Evolutionary conservation across 1,140 invertebrate genomes (phyloP), one percentile per base, ranked within the genome.

Genomic region (Heliconius himera): DNA sequence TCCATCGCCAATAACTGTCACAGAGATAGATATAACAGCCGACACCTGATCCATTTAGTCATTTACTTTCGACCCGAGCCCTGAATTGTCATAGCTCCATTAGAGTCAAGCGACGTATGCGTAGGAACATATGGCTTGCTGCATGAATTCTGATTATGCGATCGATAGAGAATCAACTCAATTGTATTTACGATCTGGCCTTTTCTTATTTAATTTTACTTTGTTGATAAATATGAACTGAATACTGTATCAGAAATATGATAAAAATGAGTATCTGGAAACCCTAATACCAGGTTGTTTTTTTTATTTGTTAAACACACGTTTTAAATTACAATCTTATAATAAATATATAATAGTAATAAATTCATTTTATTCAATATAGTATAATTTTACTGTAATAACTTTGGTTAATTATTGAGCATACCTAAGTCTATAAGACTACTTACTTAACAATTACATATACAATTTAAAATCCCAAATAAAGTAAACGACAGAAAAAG

Each of bases 81-180:
- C 66, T 75, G 56, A 54, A 71, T 71, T 71, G 70, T 71, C 70
- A 71, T 78, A 73, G 71, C 72, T 73, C 72, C 56, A 74, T 81
- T 81, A 78, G 73, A 81, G 80, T 81, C 80, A 81, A 78, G 71
- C 76, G 76, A 46, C 73, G 73, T 16, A 56, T 60, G 49, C 76
- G 76, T 80, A 78, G 80, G 66, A 77, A 74, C 76, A 71, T 78
- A 75, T 36, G 76, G 71, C 16, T 20, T 77, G 41, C 76, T 60
- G 66, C 76, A 71, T 78, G 76, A 74, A 81, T 81, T 81, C 73
- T 75, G 66, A 78, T 74, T 71, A 77, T 18, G 41, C 22, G 73
- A 75, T 81, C 76, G 75, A 78, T 75, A 72, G 73, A 49, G 77
- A 75, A 56, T 78, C 33, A 70, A 3, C 29, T 16, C n/a, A 38